A percentile compares a stretch with the other conserved stretches of the same genome.
These are phyloP conservation scores for Halichoerus grypus DNA, from an alignment of 2,113 vertebrate genomes.

Conservation along the genomic window DNA sequence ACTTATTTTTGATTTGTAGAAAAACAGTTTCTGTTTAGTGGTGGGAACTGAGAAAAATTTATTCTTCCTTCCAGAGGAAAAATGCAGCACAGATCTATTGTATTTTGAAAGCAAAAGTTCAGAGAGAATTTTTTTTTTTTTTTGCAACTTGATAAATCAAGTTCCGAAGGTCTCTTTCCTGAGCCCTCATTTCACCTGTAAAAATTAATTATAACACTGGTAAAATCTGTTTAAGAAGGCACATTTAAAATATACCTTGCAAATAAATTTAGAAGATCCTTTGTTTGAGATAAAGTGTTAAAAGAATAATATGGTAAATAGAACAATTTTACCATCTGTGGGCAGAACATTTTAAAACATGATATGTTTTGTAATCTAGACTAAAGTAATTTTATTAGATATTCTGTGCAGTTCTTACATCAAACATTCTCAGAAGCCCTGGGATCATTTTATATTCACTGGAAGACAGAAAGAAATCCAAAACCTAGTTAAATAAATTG, in stretches of 20 bases:
- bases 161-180: not conserved
- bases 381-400: constrained; percentile 88
- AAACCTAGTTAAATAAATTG: constrained; percentile 95
- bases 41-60: not conserved
- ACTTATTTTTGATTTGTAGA: constrained; percentile 45
- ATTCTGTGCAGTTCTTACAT: constrained; percentile 86
- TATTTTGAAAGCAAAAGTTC: not conserved
- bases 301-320: constrained; percentile 79
- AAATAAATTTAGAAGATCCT: constrained; percentile 72
- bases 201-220: not conserved
- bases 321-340: constrained; percentile 73
- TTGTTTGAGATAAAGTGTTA: constrained; percentile 66
- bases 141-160: not conserved
- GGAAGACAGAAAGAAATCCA: constrained; percentile 91
- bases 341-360: constrained; percentile 82
- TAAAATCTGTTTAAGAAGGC: not conserved
- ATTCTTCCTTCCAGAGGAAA: constrained; percentile 31
- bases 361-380: constrained; percentile 87
- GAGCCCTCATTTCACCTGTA: constrained; percentile 35
- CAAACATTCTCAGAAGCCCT: constrained; percentile 89
- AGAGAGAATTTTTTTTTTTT: constrained; percentile 16
- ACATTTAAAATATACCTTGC: constrained; percentile 18
- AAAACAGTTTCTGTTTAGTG: not conserved
- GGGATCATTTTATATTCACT: constrained; percentile 90
- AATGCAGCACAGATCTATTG: not conserved